These are phyloP conservation scores for Drosophila leonis DNA, from an alignment of 2,888 invertebrate species.

Conservation along the genomic window DNA sequence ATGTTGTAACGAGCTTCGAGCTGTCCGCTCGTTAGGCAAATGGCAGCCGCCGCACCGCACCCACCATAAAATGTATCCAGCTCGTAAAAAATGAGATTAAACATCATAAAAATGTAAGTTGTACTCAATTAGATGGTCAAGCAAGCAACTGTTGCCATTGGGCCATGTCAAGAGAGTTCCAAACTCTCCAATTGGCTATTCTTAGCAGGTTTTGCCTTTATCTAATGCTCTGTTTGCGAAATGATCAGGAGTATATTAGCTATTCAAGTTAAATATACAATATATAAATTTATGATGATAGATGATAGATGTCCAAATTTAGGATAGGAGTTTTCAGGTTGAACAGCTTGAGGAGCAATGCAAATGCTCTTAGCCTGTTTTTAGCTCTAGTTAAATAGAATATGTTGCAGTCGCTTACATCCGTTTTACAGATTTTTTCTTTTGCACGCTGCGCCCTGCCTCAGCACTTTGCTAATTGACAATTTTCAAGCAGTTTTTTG, in stretches of 20 bases:
- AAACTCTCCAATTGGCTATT: constrained; percentile 48
- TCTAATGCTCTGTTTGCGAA: neutral
- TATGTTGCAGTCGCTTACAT: neutral
- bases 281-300: too few relatives aligned
- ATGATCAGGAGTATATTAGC: neutral
- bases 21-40: constrained; percentile 73
- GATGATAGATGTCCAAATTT: too few relatives aligned
- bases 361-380: neutral
- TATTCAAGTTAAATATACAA: too few relatives aligned
- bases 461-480: constrained; percentile 74
- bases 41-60: constrained; percentile 24
- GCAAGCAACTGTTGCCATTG: constrained; percentile 16
- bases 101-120: constrained; percentile 74
- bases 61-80: constrained; percentile 52
- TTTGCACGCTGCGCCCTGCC: constrained; percentile 11
- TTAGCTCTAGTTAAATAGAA: neutral
- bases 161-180: constrained; percentile 4
- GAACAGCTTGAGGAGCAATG: too few relatives aligned
- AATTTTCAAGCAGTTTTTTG: constrained; percentile 65
- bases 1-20: constrained; percentile 47
- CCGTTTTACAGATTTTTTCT: neutral
- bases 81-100: constrained; percentile 74
- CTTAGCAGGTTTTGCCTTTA: constrained; percentile 38
- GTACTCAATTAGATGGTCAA: constrained; percentile 62
- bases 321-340: too few relatives aligned